A percentile compares a stretch with the other conserved stretches of the same genome.
phyloP scores from a whole-genome alignment of 1,140 invertebrate genomes.

The Zaprionus vittiger region DNA sequence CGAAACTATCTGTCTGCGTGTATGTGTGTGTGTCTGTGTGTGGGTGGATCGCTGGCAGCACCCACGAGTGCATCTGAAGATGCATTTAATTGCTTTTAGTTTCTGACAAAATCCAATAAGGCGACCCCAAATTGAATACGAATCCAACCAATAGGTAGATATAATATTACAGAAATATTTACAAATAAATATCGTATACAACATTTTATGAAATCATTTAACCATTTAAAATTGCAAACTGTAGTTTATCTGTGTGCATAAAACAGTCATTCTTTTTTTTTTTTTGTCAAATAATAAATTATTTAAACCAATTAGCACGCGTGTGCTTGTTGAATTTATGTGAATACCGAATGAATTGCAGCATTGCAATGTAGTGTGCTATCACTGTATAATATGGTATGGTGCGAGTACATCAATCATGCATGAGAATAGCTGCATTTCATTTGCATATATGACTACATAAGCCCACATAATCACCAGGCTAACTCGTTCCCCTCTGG shows the following conservation, averaged over 20 bases:
- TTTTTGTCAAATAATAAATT: constrained; percentile 14
- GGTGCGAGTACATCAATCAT: constrained; percentile 60
- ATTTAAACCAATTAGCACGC: constrained; percentile 21
- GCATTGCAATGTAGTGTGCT: neutral
- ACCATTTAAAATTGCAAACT: neutral
- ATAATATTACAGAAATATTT: neutral
- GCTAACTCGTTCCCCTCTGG: constrained; percentile 3
- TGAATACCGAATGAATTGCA: neutral
- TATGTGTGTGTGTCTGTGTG: neutral
- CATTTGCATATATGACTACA: constrained; percentile 41
- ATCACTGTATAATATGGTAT: neutral
- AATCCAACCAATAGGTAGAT: neutral
- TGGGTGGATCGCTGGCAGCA: constrained; percentile 11
- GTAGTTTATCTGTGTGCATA: neutral
- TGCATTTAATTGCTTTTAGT: constrained; percentile 27
- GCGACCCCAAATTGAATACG: neutral
- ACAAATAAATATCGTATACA: neutral
- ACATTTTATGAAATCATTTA: neutral
- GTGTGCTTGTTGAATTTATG: constrained; percentile 2
- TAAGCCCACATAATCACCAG: neutral
- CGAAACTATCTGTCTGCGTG: neutral
- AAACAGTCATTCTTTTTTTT: neutral
- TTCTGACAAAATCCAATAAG: constrained; percentile 36
- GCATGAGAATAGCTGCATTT: constrained; percentile 46
- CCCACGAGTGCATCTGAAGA: constrained; percentile 39